A percentile compares a stretch with the other conserved stretches of the same genome.
phyloP scores from a whole-genome alignment of 2,113 vertebrate species.

The Neogale vison region DNA sequence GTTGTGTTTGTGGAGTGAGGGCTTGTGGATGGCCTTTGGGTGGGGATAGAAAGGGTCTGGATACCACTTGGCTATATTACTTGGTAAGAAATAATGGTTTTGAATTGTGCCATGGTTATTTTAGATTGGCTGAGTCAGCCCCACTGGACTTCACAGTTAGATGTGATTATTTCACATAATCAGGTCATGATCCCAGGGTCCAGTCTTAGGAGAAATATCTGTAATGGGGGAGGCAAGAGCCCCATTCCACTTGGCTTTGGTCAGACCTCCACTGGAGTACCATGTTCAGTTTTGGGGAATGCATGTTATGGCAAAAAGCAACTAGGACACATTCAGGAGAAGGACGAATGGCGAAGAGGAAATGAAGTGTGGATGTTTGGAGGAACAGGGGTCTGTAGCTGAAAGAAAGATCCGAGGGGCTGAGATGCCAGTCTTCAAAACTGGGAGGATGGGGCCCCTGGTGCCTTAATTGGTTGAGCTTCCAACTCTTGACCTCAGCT shows the following conservation, averaged over 20 bases:
- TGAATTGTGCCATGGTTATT: not conserved
- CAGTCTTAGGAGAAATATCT: not conserved
- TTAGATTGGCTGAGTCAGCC: not conserved
- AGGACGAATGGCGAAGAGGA: not conserved
- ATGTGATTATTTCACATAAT: not conserved
- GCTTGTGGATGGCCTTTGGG: not conserved
- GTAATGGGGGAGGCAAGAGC: not conserved
- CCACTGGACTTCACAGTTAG: not conserved
- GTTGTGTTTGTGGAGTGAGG: not conserved
- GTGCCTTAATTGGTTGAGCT: not conserved
- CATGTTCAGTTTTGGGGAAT: not conserved
- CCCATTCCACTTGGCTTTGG: not conserved
- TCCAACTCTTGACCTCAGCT: not conserved
- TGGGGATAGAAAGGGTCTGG: not conserved
- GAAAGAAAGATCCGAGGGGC: not conserved
- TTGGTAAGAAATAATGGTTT: not conserved
- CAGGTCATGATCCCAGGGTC: too few relatives aligned
- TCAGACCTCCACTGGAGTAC: not conserved
- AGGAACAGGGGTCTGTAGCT: not conserved
- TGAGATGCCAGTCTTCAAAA: not conserved
- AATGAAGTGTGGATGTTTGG: not conserved
- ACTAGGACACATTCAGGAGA: not conserved
- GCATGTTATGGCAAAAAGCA: not conserved
- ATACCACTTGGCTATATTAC: not conserved
- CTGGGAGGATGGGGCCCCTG: not conserved